Conservation (phyloP, 1,140 invertebrate species). For the Panonychus citri region DNA sequence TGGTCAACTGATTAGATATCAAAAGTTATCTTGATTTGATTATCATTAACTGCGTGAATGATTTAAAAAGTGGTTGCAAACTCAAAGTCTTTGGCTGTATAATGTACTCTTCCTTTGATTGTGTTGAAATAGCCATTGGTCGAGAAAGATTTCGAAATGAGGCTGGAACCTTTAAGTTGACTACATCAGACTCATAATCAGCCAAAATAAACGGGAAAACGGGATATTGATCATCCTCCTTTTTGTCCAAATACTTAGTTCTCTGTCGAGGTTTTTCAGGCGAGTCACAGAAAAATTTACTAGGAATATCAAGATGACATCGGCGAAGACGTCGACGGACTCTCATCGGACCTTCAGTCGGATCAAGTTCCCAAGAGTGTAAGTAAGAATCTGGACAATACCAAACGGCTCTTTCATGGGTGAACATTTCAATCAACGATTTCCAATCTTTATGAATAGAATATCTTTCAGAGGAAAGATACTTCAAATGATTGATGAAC, state of each 20-base stretch:
- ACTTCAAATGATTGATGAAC: constrained; percentile 47
- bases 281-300: constrained; percentile 28
- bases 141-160: constrained; percentile 46
- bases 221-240: constrained; percentile 51
- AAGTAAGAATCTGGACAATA: constrained; percentile 43
- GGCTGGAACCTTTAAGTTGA: constrained; percentile 43
- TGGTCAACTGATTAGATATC: too few species aligned
- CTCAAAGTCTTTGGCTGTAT: too few species aligned
- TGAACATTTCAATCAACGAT: constrained; percentile 38
- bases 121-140: constrained; percentile 80
- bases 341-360: constrained; percentile 60
- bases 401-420: constrained; percentile 42
- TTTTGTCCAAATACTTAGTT: background rate
- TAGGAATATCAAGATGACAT: constrained; percentile 45
- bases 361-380: constrained; percentile 57
- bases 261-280: background rate
- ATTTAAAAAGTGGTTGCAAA: too few species aligned
- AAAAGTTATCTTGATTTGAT: too few species aligned
- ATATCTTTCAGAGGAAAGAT: constrained; percentile 34
- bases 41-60: too few species aligned
- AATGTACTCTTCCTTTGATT: too few species aligned
- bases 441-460: constrained; percentile 41
- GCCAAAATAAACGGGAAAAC: constrained; percentile 74
- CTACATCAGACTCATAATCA: constrained; percentile 43
- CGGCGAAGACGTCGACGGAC: constrained; percentile 50